phyloP scores from a whole-genome alignment of 2,888 invertebrate species.

The Stenoptilia bipunctidactyla region DNA sequence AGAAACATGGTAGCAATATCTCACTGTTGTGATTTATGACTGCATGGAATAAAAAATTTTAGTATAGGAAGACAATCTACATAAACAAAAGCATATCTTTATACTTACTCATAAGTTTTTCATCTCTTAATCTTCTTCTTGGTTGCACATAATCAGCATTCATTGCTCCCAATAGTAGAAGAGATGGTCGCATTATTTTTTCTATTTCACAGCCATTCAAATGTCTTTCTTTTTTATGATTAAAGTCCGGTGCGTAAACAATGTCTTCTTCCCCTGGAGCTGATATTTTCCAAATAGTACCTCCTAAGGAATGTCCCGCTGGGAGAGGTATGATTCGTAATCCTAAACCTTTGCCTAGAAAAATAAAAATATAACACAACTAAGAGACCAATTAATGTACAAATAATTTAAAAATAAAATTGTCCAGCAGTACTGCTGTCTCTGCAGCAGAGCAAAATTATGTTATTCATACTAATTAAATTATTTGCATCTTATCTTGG shows the following conservation, averaged over 20 bases:
- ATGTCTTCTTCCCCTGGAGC: slow-evolving; percentile 99
- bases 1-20: too few relatives aligned
- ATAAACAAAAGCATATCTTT: slow-evolving; percentile 3
- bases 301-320: slow-evolving; percentile 98
- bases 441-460: too few relatives aligned
- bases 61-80: too few relatives aligned
- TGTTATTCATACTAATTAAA: too few relatives aligned
- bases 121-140: slow-evolving; percentile 90
- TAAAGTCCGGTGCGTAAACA: slow-evolving; percentile 97
- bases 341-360: slow-evolving; percentile 92
- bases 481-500: too few relatives aligned
- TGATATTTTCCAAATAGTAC: slow-evolving; percentile 98
- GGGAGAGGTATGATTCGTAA: slow-evolving; percentile 95
- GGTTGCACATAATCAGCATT: slow-evolving; percentile 96
- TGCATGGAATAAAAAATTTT: too few relatives aligned
- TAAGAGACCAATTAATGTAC: too few relatives aligned
- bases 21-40: too few relatives aligned
- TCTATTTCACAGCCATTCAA: slow-evolving; percentile 96
- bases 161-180: slow-evolving; percentile 95
- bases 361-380: too few relatives aligned
- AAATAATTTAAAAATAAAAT: too few relatives aligned
- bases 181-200: slow-evolving; percentile 88
- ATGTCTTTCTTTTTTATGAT: slow-evolving; percentile 98
- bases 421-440: too few relatives aligned
- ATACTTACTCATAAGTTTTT: slow-evolving; percentile 91